Percentiles rank a stretch among this genome's conserved stretches.
Conservation (phyloP, 2,113 vertebrate genomes). For the Psilopsiagon aurifrons region DNA sequence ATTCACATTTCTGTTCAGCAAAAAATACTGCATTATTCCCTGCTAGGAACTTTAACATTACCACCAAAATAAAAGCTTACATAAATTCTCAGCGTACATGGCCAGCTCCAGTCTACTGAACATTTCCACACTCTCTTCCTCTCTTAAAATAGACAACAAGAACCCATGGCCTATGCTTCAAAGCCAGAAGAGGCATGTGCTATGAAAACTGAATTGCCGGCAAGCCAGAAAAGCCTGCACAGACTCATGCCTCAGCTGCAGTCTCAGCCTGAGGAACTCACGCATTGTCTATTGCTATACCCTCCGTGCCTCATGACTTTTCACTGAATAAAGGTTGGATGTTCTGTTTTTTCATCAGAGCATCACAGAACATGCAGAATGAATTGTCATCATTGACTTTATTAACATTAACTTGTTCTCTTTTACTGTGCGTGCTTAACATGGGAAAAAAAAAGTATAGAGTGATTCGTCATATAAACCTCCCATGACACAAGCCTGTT, state of each 20-base stretch:
- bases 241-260: neutral
- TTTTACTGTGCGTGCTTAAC: neutral
- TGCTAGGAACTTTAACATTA: neutral
- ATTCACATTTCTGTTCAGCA: neutral
- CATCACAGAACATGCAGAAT: neutral
- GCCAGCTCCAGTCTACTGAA: neutral
- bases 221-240: neutral
- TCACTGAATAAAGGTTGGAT: neutral
- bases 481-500: neutral
- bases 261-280: neutral
- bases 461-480: neutral
- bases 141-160: neutral
- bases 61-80: neutral
- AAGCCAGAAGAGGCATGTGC: neutral
- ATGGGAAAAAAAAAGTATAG: neutral
- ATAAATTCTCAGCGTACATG: neutral
- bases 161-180: neutral
- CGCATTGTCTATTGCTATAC: rapidly evolving
- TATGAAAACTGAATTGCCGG: neutral
- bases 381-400: neutral
- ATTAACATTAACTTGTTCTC: neutral
- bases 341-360: neutral
- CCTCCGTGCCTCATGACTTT: neutral
- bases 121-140: neutral
- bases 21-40: neutral